phyloP scores from a whole-genome alignment of 1,140 invertebrate species.

The Drosophila truncata region DNA sequence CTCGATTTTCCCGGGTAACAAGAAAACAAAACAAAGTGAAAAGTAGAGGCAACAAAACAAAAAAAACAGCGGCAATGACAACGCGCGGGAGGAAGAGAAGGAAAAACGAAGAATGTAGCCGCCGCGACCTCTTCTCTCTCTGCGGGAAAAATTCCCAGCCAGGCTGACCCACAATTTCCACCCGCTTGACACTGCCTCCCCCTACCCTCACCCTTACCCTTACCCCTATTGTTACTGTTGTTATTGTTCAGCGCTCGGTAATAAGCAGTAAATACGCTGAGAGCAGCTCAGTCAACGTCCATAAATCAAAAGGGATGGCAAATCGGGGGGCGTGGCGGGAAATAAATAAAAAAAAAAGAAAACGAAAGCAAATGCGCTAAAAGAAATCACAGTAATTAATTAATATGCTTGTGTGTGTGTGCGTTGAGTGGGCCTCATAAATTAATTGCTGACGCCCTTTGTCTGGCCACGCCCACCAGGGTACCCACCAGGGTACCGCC shows the following conservation, averaged over 20 bases:
- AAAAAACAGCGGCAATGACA: constrained; percentile 23
- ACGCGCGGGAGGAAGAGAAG: neutral
- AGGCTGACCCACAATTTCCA: constrained; percentile 48
- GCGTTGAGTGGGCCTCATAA: constrained; percentile 63
- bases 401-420: constrained; percentile 58
- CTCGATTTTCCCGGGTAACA: neutral
- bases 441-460: constrained; percentile 72
- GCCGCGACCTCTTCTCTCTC: constrained; percentile 23
- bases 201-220: neutral
- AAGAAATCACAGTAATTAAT: constrained; percentile 83
- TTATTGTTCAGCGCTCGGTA: constrained; percentile 20
- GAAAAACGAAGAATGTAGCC: constrained; percentile 3
- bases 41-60: constrained; percentile 23
- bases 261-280: constrained; percentile 60
- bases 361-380: constrained; percentile 48
- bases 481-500: neutral
- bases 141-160: constrained; percentile 25
- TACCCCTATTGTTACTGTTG: neutral
- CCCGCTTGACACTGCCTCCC: constrained; percentile 12
- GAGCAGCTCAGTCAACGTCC: constrained; percentile 34
- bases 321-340: constrained; percentile 13
- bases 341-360: constrained; percentile 8
- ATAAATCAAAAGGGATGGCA: constrained; percentile 45
- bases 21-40: constrained; percentile 13
- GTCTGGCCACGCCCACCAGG: constrained; percentile 46